Evolutionary conservation across 2,797 vertebrate genomes (phyloP), one percentile per base, ranked within the genome.

Genomic region (Dermochelys coriacea): DNA sequence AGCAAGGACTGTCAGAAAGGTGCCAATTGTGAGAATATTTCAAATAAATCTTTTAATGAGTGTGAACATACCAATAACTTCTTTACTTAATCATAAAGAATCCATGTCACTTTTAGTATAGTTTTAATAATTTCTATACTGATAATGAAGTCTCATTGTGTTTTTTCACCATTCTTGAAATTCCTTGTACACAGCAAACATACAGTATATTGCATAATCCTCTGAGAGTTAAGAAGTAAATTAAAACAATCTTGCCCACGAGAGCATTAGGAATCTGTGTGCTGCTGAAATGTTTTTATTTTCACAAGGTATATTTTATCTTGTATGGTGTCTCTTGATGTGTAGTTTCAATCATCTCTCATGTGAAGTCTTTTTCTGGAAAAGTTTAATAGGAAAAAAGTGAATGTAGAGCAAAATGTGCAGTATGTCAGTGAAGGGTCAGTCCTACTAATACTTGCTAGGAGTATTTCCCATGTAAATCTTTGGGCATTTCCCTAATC

Each of bases 41-140:
- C 25, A 87, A 89, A 6, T 77, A 57, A 88, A 93, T 93, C 16
- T 74, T 93, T 90, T 81, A 89, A 45, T 85, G 29, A 1, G 64
- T 64, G 15, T 77, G 12, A 81, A 3, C 51, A 4, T 86, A 27
- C 59, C 8, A 23, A 23, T 87, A 80, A 79, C 45, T 81, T 68
- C 21, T 15, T 92, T 64, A 81, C 5, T 88, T 55, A 82, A 37
- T 71, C 16, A 54, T 23, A 55, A 55, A 55, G 23, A 25, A 55
- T 23, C 54, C 54, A 55, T 25, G 23, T 55, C 8, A 25, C 54
- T 55, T 55, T 55, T 55, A 10, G 23, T 55, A 55, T 55, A 55
- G 23, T 55, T 55, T 55, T 55, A 55, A 55, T 55, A 25, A 55
- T 55, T 55, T 52, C 23, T 55, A 23, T 55, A 55, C 23, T 55